Conservation (phyloP, 2,113 vertebrate genomes). For the Chaetodon trifascialis region DNA sequence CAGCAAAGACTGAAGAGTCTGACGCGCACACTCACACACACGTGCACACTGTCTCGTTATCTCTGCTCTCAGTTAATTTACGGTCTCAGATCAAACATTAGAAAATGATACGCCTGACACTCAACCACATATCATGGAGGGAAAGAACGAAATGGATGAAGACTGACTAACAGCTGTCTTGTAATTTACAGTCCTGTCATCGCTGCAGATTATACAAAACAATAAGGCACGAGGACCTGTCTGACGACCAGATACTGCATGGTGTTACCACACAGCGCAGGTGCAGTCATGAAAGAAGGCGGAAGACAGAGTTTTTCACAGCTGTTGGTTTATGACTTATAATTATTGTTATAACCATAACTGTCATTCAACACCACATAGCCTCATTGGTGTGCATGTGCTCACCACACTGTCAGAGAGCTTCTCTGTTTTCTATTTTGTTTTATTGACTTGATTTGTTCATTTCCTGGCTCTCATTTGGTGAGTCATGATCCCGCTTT, state of each 20-base stretch:
- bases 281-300: conserved; percentile 52
- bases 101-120: conserved; percentile 63
- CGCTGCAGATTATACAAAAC: conserved; percentile 54
- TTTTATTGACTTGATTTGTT: conserved; percentile 44
- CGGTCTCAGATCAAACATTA: conserved; percentile 67
- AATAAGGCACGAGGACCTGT: conserved; percentile 34
- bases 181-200: conserved; percentile 67
- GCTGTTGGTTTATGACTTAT: conserved; percentile 70
- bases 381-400: conserved; percentile 49
- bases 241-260: conserved; percentile 33
- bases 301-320: conserved; percentile 46
- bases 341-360: conserved; percentile 73
- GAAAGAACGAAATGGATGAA: conserved; percentile 26
- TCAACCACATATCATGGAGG: conserved; percentile 42
- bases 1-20: conserved; percentile 55
- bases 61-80: conserved; percentile 59
- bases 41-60: conserved; percentile 52
- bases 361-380: conserved; percentile 55
- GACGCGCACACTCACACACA: conserved; percentile 16
- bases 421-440: conserved; percentile 25
- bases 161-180: conserved; percentile 63
- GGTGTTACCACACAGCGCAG: conserved; percentile 42
- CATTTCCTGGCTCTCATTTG: conserved; percentile 31
- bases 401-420: conserved; percentile 40
- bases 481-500: conserved; percentile 39